Percentiles rank a stretch among this genome's conserved stretches.
Evolutionary conservation across 37 sponge, comb jelly and placozoan genomes (phyloP).

Genomic region (Mnemiopsis leidyi): DNA sequence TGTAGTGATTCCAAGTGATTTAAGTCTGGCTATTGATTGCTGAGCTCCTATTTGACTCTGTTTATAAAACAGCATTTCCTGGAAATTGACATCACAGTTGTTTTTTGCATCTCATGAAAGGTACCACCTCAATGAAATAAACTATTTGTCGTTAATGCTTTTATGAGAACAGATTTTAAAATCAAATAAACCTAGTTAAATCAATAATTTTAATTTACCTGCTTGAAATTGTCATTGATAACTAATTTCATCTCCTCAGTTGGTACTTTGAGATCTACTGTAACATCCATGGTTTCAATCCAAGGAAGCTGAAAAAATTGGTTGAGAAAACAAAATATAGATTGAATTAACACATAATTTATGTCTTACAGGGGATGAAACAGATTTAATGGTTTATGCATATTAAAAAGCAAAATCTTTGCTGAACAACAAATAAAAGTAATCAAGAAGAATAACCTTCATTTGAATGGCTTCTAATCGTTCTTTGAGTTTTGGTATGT

Average conservation of each 20-base stretch:
- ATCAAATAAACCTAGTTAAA: no score
- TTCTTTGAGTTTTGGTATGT: conserved; percentile 12
- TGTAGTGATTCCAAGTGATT: neutral
- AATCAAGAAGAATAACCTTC: neutral
- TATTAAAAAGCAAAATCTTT: no score
- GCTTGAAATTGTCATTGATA: conserved; percentile 33
- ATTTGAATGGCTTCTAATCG: conserved; percentile 1
- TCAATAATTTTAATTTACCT: no score
- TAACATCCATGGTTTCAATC: conserved; percentile 47
- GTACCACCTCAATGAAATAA: no score
- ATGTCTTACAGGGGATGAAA: no score
- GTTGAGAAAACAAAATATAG: no score
- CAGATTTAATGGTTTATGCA: no score
- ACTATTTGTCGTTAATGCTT: no score
- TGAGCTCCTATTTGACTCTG: conserved; percentile 28
- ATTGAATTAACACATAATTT: no score
- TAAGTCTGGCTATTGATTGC: conserved; percentile 15
- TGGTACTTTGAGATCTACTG: conserved; percentile 42
- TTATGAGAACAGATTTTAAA: neutral
- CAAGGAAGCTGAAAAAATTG: conserved; percentile 22
- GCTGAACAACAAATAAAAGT: neutral
- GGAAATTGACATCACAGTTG: neutral
- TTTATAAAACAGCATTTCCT: conserved; percentile 62
- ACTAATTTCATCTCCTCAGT: neutral
- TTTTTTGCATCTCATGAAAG: neutral